phyloP scores from a whole-genome alignment of 2,797 vertebrate species.

The Enteromius paludinosus region DNA sequence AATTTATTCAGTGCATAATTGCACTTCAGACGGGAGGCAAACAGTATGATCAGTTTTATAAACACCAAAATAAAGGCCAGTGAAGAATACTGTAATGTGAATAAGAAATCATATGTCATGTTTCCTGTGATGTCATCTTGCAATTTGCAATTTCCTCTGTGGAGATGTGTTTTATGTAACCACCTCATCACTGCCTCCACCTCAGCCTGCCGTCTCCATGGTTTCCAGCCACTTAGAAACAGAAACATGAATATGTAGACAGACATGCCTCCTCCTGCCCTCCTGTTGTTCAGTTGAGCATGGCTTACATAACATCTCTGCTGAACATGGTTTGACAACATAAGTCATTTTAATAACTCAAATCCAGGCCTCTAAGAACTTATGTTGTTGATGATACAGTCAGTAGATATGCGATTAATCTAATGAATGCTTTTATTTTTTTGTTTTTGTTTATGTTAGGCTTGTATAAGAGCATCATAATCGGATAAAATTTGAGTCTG shows the following conservation, averaged over 20 bases:
- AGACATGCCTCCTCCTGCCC: constrained; percentile 2
- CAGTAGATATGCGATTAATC: neutral
- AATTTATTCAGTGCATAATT: neutral
- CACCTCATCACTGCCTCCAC: neutral
- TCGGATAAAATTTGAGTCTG: neutral
- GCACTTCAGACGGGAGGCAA: neutral
- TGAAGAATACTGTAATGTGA: neutral
- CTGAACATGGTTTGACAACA: constrained; percentile 4
- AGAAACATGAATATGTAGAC: constrained; percentile 7
- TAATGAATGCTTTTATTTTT: neutral
- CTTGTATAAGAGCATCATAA: neutral
- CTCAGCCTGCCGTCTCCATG: constrained; percentile 15
- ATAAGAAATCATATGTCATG: neutral
- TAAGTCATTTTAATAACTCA: neutral
- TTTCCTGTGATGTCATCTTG: constrained; percentile 3
- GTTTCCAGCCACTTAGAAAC: constrained; percentile 27
- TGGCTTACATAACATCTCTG: constrained; percentile 33
- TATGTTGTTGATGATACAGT: neutral
- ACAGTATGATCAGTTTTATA: neutral
- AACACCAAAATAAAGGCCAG: neutral
- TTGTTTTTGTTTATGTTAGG: neutral
- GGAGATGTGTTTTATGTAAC: constrained; percentile 20
- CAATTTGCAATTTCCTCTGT: neutral
- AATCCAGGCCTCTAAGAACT: neutral
- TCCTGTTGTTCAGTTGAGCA: constrained; percentile 10